Evolutionary conservation across 2,113 vertebrate genomes (phyloP).

Genomic region (Alethe castanea): DNA sequence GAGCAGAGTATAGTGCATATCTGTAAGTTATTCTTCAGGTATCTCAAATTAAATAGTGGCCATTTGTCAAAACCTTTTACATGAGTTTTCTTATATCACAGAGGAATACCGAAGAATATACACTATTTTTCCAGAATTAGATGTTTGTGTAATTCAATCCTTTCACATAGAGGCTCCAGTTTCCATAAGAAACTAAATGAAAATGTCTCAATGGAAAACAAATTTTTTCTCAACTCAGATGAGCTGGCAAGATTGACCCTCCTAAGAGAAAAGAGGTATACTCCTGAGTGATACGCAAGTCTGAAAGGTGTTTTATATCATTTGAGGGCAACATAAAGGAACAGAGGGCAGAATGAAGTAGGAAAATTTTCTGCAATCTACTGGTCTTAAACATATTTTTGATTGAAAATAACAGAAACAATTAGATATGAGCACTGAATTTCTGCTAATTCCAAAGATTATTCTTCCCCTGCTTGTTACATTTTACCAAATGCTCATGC

Average conservation of each 20-base stretch:
- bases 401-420: not conserved
- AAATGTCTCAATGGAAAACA: not conserved
- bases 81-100: not conserved
- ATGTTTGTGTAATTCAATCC: not conserved
- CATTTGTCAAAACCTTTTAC: not conserved
- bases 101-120: not conserved
- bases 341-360: not conserved
- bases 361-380: not conserved
- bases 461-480: not conserved
- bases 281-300: not conserved
- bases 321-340: accelerated
- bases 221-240: not conserved
- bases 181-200: not conserved
- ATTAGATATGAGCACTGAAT: not conserved
- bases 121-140: not conserved
- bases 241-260: not conserved
- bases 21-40: not conserved
- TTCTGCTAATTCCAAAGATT: not conserved
- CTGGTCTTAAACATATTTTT: not conserved
- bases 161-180: not conserved
- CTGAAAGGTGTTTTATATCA: not conserved
- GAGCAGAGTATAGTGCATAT: not conserved
- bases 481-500: accelerated
- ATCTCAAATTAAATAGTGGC: not conserved
- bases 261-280: not conserved